A percentile compares a stretch with the other conserved stretches of the same genome.
Evolutionary conservation across 2,113 vertebrate species (phyloP).

Genomic region (Oryzias melastigma): DNA sequence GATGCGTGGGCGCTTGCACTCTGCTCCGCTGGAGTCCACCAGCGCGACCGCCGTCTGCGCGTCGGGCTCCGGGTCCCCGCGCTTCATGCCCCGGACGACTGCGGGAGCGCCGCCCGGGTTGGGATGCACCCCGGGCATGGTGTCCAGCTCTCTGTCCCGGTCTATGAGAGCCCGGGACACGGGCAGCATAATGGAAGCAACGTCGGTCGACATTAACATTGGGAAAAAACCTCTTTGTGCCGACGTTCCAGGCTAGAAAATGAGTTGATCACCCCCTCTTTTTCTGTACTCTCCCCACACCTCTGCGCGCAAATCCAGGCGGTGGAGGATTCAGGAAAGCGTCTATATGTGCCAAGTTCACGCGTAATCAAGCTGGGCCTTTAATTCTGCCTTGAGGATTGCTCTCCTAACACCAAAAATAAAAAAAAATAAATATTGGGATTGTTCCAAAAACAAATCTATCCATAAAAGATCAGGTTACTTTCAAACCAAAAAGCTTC

Average conservation of each 20-base stretch:
- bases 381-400: constrained; percentile 14
- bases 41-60: constrained; percentile 69
- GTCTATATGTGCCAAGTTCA: constrained; percentile 19
- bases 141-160: constrained; percentile 80
- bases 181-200: constrained; percentile 82
- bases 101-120: constrained; percentile 64
- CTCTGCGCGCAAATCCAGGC: constrained; percentile 25
- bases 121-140: constrained; percentile 72
- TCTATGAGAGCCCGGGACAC: constrained; percentile 80
- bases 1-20: constrained; percentile 81
- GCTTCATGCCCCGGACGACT: constrained; percentile 79
- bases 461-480: no score
- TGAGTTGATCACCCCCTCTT: no score
- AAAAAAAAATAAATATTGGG: no score
- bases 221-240: constrained; percentile 58
- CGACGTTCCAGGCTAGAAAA: no score
- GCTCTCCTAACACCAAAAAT: no score
- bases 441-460: no score
- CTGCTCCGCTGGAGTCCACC: constrained; percentile 73
- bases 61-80: constrained; percentile 82
- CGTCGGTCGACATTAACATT: constrained; percentile 87
- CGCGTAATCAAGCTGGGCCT: constrained; percentile 32
- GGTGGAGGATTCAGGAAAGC: constrained; percentile 11
- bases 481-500: no score
- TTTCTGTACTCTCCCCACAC: constrained; percentile 19